Evolutionary conservation across 2,797 vertebrate species (phyloP).

Genomic region (Manis pentadactyla): DNA sequence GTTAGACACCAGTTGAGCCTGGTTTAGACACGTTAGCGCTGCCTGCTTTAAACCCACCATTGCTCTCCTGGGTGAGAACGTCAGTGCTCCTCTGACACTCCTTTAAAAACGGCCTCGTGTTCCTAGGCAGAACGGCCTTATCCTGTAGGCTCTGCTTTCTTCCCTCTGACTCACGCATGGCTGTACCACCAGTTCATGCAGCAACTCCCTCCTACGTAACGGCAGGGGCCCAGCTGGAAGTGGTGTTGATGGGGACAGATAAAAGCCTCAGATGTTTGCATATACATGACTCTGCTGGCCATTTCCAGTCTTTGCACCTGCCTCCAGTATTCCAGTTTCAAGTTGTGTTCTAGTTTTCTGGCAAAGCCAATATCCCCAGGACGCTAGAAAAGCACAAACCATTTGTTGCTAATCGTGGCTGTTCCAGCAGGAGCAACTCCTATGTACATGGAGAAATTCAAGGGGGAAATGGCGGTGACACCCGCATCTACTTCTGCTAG

Average conservation of each 20-base stretch:
- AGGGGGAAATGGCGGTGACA: background rate
- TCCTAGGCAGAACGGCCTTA: background rate
- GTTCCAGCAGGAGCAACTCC: background rate
- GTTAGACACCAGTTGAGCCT: background rate
- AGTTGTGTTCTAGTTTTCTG: background rate
- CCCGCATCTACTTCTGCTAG: conserved; percentile 30
- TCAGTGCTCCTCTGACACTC: conserved; percentile 23
- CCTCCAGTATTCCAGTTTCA: background rate
- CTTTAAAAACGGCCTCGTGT: background rate
- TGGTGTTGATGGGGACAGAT: background rate
- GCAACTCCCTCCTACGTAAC: background rate
- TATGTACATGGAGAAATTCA: background rate
- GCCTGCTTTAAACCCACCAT: background rate
- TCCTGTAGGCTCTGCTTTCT: background rate
- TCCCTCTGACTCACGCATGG: background rate
- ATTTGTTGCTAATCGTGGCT: background rate
- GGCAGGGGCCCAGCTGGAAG: background rate
- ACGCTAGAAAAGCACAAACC: background rate
- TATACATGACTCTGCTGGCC: background rate
- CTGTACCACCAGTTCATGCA: background rate
- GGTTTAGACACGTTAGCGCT: conserved; percentile 33
- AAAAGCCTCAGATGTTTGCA: background rate
- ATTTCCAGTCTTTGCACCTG: background rate
- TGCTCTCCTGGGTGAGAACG: conserved; percentile 25
- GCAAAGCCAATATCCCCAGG: background rate